Evolutionary conservation across 53 echinoderm and acorn worm species (phyloP), one percentile per base, ranked within the genome.

Genomic region (Crossaster papposus): DNA sequence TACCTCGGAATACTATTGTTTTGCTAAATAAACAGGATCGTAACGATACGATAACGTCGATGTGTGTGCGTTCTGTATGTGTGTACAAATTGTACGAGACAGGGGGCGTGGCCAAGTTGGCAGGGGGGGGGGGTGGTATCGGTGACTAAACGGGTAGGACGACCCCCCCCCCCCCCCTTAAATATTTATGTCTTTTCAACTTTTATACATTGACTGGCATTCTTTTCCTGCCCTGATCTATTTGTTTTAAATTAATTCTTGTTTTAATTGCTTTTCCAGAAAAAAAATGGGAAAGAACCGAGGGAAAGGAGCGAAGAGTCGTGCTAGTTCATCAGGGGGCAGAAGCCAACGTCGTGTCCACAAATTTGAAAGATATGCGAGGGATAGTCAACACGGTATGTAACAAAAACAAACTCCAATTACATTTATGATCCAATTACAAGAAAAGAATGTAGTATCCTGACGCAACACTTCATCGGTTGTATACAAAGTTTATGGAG

Each of bases 291-390:
- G 81, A 12, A 68, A 58, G 18, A 89, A 89, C 28, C 84, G 84
- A 72, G 84, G 84, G 18, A 84, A 84, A 30, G 72, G 84, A 32
- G 22, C 52, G 26, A 84, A 72, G 58, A 32, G 30, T 20, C 58
- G 22, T 78, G 79, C 34, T 30, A 30, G 9, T 20, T 54, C 50
- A 9, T 71, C 81, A 72, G 90, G 81, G 6, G 81, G 81, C n/a
- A 58, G 62, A n/a, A 73, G 81, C 28, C 71, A 89, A 15, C 81
- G 54, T 11, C 81, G 64, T 52, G 36, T 37, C 51, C 81, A 89
- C 63, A 89, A 89, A 54, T 81, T 72, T 89, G 90, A 89, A 62
- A 65, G 90, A 89, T 51, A 30, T 54, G 72, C 34, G 20, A 75
- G 74, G 38, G 90, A 89, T 18, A 52, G 50, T 71, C 36, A 51